Percentiles rank a stretch among this genome's conserved stretches.
Evolutionary conservation across 2,113 vertebrate species (phyloP).

Genomic region (Seriola quinqueradiata): DNA sequence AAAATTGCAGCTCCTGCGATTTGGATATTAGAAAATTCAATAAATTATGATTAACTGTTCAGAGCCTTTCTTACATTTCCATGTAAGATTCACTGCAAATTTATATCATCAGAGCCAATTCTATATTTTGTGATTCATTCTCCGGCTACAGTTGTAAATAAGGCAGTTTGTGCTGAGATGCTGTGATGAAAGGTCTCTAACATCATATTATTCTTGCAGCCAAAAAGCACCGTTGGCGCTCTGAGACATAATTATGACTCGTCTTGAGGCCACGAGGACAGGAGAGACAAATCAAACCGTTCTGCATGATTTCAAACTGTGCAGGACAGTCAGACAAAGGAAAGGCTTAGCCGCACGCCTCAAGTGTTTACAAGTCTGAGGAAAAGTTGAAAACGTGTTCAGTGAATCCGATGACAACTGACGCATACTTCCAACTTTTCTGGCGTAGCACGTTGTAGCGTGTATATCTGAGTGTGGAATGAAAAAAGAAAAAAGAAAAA

Average conservation of each 20-base stretch:
- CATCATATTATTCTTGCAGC: background rate
- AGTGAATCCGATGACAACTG: background rate
- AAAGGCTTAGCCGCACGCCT: background rate
- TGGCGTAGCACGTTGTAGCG: background rate
- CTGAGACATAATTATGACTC: conserved; percentile 4
- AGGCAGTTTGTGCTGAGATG: background rate
- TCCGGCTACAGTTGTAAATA: background rate
- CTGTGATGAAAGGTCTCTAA: background rate
- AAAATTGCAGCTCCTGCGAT: too few species aligned
- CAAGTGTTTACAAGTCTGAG: background rate
- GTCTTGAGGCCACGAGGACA: background rate
- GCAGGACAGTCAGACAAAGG: background rate
- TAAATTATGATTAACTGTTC: too few species aligned
- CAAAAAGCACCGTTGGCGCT: background rate
- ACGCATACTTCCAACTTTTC: background rate
- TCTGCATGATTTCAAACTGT: background rate
- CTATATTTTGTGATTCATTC: background rate
- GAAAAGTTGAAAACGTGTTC: conserved; percentile 1
- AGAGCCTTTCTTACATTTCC: too few species aligned
- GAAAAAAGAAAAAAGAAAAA: conserved; percentile 1
- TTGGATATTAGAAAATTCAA: too few species aligned
- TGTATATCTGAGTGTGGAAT: conserved; percentile 2
- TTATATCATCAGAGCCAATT: too few species aligned
- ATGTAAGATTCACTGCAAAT: too few species aligned
- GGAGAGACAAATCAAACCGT: background rate